phyloP scores from a whole-genome alignment of 2,113 vertebrate species.

The Gadus chalcogrammus region DNA sequence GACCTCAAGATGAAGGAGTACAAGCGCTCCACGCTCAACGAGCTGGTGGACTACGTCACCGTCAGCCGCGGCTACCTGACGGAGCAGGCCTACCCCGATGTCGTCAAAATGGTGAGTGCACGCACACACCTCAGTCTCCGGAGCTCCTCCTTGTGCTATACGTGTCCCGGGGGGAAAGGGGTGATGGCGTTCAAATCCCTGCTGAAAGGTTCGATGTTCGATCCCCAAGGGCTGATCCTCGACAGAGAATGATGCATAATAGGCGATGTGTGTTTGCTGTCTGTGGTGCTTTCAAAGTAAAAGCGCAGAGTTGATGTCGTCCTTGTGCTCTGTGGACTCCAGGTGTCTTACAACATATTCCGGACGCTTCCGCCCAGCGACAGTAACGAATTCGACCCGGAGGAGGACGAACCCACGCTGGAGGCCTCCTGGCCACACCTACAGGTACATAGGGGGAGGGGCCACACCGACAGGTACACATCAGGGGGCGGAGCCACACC shows the following conservation, averaged over 20 bases:
- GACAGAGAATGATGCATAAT: too few relatives aligned
- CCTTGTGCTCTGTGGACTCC: conserved; percentile 2
- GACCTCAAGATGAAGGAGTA: conserved; percentile 99
- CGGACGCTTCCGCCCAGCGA: conserved; percentile 98
- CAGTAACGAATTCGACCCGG: conserved; percentile 98
- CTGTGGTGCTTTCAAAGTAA: background rate
- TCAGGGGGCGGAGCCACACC: conserved; percentile 80
- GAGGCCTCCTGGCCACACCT: conserved; percentile 99
- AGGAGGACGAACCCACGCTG: conserved; percentile 97
- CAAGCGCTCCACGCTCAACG: conserved; percentile 99
- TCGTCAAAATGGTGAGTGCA: conserved; percentile 96
- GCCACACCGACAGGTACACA: too few relatives aligned
- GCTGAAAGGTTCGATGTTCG: too few relatives aligned
- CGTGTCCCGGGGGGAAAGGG: too few relatives aligned
- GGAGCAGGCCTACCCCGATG: conserved; percentile 98
- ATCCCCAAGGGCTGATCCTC: too few relatives aligned
- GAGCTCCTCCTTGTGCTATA: too few relatives aligned
- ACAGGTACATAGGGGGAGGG: conserved; percentile 76
- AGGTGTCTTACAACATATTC: conserved; percentile 99
- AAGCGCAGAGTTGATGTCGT: background rate
- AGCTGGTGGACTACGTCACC: conserved; percentile 99
- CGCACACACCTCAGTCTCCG: background rate
- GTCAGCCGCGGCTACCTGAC: conserved; percentile 99
- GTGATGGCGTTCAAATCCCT: too few relatives aligned
- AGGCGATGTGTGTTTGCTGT: background rate